Evolutionary conservation across 2,113 vertebrate genomes (phyloP), one percentile per base, ranked within the genome.

Genomic region (Pelusios castaneus): DNA sequence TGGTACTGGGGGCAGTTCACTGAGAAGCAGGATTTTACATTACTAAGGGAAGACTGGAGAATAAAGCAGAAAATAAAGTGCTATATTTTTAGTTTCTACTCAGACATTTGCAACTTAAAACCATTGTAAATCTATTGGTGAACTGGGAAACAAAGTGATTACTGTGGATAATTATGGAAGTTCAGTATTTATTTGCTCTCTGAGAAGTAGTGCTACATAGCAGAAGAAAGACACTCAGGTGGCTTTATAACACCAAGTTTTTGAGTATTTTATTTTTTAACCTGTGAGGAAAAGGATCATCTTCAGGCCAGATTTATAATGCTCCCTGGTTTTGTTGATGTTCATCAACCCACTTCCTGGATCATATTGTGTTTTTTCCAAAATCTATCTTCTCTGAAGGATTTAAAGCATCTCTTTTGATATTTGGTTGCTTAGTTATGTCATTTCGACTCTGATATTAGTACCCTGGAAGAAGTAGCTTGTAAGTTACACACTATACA

Each of bases 401-500:
- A 63, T 34, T 63, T 63, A 63, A 63, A 63, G 14, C 16, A 34
- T 63, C 60, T 63, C 60, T 63, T 60, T 34, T 34, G 29, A 63
- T n/a, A 63, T 63, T 63, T 63, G 60, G 14, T 29, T 34, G 31
- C 16, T n/a, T 63, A 6, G 31, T 34, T 7, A 63, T 63, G 14
- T 16, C 31, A 63, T 63, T 63, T 34, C 34, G 31, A 63, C 13
- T 8, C 34, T 70, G 82, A 67, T 76, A 70, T 76, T n/a, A 80
- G 34, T 70, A 70, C 34, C 22, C 24, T 6, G 17, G 5, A 7
- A 38, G n/a, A 8, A 25, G 34, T 43, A 27, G 49, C 67, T 51
- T 0, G 1, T 2, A 13, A 55, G 45, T 27, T 70, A 31, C 27
- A 0, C 60, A 63, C 4, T 8, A 31, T 29, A 31, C 27, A 58